Percentiles rank a stretch among this genome's conserved stretches.
Evolutionary conservation across 2,888 invertebrate genomes (phyloP).

Genomic region (Anoncus sp.): DNA sequence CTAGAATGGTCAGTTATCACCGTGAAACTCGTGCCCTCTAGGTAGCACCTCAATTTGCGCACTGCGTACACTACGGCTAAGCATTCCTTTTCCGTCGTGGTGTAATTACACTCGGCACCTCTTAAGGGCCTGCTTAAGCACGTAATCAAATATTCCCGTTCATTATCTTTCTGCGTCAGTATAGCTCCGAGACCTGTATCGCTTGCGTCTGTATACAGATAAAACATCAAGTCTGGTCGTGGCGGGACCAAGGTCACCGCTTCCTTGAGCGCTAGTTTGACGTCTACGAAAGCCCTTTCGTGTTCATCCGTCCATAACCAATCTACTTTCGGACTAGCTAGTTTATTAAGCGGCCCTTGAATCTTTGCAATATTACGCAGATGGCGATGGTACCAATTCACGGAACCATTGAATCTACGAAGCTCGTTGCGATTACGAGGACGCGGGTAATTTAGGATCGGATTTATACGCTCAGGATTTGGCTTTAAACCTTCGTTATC

Average conservation of each 20-base stretch:
- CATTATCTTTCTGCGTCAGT: constrained; percentile 43
- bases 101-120: constrained; percentile 43
- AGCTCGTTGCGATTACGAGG: constrained; percentile 57
- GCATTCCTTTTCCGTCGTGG: constrained; percentile 56
- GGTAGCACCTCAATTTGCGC: constrained; percentile 54
- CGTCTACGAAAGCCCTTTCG: constrained; percentile 20
- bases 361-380: constrained; percentile 38
- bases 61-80: constrained; percentile 53
- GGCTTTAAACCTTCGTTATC: constrained; percentile 56
- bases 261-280: constrained; percentile 21
- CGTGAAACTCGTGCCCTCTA: constrained; percentile 63
- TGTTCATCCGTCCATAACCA: constrained; percentile 43
- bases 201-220: constrained; percentile 55
- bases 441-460: constrained; percentile 57
- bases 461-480: constrained; percentile 57
- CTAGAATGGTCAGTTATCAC: constrained; percentile 69
- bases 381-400: constrained; percentile 34
- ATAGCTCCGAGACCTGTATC: constrained; percentile 48
- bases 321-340: constrained; percentile 35
- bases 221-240: constrained; percentile 43
- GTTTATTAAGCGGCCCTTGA: constrained; percentile 39
- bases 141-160: constrained; percentile 37
- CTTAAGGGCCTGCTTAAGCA: constrained; percentile 44
- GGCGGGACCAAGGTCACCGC: constrained; percentile 45
- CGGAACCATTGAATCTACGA: constrained; percentile 41